Conservation (phyloP, 2,888 invertebrate genomes). For the Erannis defoliaria region DNA sequence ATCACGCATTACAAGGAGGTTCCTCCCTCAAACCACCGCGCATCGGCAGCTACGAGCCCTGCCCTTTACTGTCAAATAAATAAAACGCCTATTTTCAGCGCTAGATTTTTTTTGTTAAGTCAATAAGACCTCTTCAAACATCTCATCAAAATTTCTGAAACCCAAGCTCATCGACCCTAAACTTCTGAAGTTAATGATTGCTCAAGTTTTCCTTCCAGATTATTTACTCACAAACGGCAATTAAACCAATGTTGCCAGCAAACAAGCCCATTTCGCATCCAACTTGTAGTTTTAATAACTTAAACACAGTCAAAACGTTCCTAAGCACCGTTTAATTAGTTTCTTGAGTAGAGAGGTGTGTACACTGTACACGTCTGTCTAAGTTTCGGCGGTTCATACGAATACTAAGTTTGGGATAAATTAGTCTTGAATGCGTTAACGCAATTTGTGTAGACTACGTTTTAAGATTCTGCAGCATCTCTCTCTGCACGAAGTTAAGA, state of each 20-base stretch:
- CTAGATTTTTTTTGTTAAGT: background rate
- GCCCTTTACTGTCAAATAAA: too few species aligned
- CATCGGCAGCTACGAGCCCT: too few species aligned
- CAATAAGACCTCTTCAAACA: constrained; percentile 11
- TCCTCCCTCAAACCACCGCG: too few species aligned
- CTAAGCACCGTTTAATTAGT: constrained; percentile 39
- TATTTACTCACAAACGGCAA: constrained; percentile 40
- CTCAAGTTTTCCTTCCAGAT: constrained; percentile 32
- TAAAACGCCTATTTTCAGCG: background rate
- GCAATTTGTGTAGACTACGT: background rate
- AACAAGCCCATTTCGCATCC: constrained; percentile 27
- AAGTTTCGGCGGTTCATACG: constrained; percentile 14
- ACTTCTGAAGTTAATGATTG: constrained; percentile 22
- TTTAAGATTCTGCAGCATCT: constrained; percentile 89
- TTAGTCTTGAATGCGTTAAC: too few species aligned
- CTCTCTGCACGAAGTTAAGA: constrained; percentile 93
- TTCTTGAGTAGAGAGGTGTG: constrained; percentile 31
- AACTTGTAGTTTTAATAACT: constrained; percentile 33
- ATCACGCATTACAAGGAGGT: too few species aligned
- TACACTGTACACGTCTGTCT: constrained; percentile 26
- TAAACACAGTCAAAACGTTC: constrained; percentile 38
- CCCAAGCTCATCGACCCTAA: constrained; percentile 13
- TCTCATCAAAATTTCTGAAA: background rate
- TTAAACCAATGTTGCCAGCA: constrained; percentile 42
- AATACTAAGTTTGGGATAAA: constrained; percentile 11